Evolutionary conservation across 2,797 vertebrate species (phyloP).

Genomic region (Arrhamphus sclerolepis): DNA sequence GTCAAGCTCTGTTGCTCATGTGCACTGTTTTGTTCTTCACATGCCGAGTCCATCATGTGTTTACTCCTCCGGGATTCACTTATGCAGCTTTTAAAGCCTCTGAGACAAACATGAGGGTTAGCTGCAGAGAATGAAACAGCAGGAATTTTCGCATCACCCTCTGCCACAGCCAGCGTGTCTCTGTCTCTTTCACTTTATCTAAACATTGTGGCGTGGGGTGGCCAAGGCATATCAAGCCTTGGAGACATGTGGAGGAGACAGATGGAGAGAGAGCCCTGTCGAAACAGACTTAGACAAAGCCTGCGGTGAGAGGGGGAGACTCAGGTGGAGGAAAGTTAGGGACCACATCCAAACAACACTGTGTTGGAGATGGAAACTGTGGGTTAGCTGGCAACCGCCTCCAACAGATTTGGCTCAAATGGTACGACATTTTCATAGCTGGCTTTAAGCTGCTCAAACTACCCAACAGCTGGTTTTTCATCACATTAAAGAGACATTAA

Average conservation of each 20-base stretch:
- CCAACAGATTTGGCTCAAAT: conserved; percentile 1
- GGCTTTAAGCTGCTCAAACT: conserved; percentile 5
- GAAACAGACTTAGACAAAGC: conserved; percentile 52
- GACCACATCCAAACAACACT: conserved; percentile 21
- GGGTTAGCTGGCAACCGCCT: conserved; percentile 14
- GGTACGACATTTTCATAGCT: background rate
- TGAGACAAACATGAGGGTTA: conserved; percentile 40
- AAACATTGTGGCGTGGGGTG: conserved; percentile 60
- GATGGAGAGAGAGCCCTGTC: conserved; percentile 32
- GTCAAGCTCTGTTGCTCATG: conserved; percentile 2
- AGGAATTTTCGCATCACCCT: conserved; percentile 34
- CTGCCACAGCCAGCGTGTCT: conserved; percentile 46
- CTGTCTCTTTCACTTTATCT: conserved; percentile 40
- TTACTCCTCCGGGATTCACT: conserved; percentile 35
- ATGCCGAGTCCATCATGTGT: conserved; percentile 30
- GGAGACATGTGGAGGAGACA: conserved; percentile 50
- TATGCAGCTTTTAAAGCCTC: conserved; percentile 37
- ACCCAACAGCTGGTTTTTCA: background rate
- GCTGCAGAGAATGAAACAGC: conserved; percentile 30
- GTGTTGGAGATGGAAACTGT: conserved; percentile 45
- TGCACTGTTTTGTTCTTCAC: conserved; percentile 10
- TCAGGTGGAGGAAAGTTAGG: conserved; percentile 49
- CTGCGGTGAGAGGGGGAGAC: conserved; percentile 48
- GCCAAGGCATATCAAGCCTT: conserved; percentile 21
- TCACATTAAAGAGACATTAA: conserved; percentile 13